Conservation (phyloP, 1,140 invertebrate genomes). For the Vanessa atalanta region DNA sequence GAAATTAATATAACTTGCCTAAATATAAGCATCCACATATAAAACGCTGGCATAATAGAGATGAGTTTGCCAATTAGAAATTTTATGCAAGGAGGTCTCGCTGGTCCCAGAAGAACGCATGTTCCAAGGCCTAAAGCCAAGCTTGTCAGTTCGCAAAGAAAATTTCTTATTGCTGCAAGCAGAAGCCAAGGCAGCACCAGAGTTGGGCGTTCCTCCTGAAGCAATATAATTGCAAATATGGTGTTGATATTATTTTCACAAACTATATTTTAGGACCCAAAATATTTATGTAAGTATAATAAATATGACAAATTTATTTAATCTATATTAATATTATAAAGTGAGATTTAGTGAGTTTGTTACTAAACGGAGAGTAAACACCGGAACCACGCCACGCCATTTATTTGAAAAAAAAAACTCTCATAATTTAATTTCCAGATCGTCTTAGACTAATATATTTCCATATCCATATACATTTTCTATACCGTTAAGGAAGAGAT, state of each 20-base stretch:
- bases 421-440: no score
- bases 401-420: no score
- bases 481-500: no score
- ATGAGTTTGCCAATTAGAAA: constrained; percentile 65
- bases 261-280: neutral
- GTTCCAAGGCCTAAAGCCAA: constrained; percentile 67
- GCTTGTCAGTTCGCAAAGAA: constrained; percentile 69
- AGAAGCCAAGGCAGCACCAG: constrained; percentile 71
- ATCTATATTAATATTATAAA: no score
- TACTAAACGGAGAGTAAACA: no score
- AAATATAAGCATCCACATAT: constrained; percentile 71
- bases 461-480: no score
- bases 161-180: constrained; percentile 64
- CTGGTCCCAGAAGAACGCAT: constrained; percentile 64
- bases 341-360: no score
- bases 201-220: constrained; percentile 65
- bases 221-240: neutral
- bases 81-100: constrained; percentile 62
- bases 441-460: no score
- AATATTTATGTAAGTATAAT: no score
- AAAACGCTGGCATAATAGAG: constrained; percentile 64
- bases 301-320: no score
- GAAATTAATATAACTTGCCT: constrained; percentile 43
- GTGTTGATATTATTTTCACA: neutral
- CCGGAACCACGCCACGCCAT: no score